Evolutionary conservation across 2,113 vertebrate genomes (phyloP), one percentile per base, ranked within the genome.

Genomic region (Upupa epops): DNA sequence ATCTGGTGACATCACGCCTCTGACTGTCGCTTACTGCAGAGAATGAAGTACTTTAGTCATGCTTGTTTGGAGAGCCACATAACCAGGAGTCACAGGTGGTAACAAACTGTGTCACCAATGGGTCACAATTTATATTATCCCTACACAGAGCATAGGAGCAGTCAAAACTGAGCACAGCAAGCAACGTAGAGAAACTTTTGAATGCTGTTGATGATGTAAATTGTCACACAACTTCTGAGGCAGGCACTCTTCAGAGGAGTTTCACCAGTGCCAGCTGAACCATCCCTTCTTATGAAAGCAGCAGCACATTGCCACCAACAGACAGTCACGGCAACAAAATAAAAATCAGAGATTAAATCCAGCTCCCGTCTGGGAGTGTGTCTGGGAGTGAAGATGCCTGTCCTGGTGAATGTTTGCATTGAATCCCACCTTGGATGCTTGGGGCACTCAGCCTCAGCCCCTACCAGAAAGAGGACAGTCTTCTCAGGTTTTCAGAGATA

Each of bases 281-380:
- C 19, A 31, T 2, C 11, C 19, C 8, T 78, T 74, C 45, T 84
- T 25, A 66, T 18, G 2, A 1, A 25, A 88, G 34, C 31, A 68
- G n/a, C 17, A 68, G 29, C 5, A 24, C 0, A 0, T 64, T 66
- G 78, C 72, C 34, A 64, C 6, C 2, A 3, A 28, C 1, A 7
- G 5, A 8, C 10, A 70, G 25, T 9, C 28, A 11, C 9, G 24
- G 20, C 8, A 76, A 72, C 6, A 29, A 25, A 59, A 7, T 25
- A n/a, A 66, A 74, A 75, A 25, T 3, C 15, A 32, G 32, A 49
- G 8, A 17, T 63, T 37, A 59, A 61, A 55, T 42, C 40, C 0
- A 46, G 22, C 11, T 74, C 21, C 21, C 70, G 32, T 10, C 1
- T n/a, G n/a, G 1, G 15, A 75, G 42, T 17, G 28, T 0, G 0